Evolutionary conservation across 1,140 invertebrate genomes (phyloP).

Genomic region (Lutraria rhynchaena): DNA sequence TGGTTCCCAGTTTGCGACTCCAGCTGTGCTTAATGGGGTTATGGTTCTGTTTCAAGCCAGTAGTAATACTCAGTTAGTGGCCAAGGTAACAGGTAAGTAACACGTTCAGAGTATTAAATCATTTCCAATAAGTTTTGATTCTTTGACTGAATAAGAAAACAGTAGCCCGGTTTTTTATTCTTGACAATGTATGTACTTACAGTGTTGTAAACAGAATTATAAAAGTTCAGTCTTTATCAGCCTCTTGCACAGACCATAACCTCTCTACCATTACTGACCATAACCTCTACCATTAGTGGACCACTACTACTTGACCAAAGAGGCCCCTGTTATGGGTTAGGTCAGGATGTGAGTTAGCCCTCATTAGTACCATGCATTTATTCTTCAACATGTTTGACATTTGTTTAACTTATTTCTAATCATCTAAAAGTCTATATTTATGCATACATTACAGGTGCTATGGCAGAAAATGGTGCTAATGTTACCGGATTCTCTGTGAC

Average conservation of each 20-base stretch:
- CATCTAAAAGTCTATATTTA: too few species aligned
- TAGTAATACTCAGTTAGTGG: slow-evolving; percentile 63
- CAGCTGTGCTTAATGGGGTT: slow-evolving; percentile 63
- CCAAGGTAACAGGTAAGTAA: slow-evolving; percentile 69
- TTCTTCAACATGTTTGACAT: too few species aligned
- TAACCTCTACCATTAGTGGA: too few species aligned
- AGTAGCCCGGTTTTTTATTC: background rate
- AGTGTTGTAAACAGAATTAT: background rate
- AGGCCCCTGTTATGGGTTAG: too few species aligned
- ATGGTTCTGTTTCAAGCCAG: slow-evolving; percentile 66
- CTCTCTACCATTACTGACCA: background rate
- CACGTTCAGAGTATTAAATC: background rate
- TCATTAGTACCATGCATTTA: too few species aligned
- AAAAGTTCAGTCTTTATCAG: background rate
- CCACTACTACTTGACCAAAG: too few species aligned
- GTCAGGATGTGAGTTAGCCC: too few species aligned
- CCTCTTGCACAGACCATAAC: background rate
- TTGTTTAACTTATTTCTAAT: too few species aligned
- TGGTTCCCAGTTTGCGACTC: slow-evolving; percentile 61
- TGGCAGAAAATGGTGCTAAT: slow-evolving; percentile 55
- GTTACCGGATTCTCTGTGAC: slow-evolving; percentile 61
- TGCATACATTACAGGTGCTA: slow-evolving; percentile 66
- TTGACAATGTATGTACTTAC: too few species aligned
- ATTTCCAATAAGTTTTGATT: slow-evolving; percentile 4
- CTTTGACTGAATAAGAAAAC: background rate